These are phyloP conservation scores for Linnaemya vulpina DNA, from an alignment of 2,888 invertebrate species.

Conservation along the genomic window DNA sequence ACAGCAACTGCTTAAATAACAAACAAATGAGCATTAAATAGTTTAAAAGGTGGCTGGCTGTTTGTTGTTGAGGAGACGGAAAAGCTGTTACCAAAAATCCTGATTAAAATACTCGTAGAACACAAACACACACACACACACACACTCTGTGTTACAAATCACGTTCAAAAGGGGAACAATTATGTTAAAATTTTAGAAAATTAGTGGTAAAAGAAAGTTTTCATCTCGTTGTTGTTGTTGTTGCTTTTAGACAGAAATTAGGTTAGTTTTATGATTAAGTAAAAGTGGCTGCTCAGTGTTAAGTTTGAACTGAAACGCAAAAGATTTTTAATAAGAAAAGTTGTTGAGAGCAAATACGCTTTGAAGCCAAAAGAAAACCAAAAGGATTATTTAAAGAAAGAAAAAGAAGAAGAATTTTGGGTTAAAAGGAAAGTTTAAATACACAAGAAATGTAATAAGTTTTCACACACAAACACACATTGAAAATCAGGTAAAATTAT, in stretches of 20 bases:
- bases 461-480: neutral
- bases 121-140: neutral
- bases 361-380: neutral
- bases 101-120: conserved; percentile 45
- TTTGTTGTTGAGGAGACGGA: neutral
- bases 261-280: conserved; percentile 60
- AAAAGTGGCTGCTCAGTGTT: conserved; percentile 48
- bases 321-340: conserved; percentile 49
- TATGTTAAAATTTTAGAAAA: conserved; percentile 53
- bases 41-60: conserved; percentile 40
- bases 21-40: conserved; percentile 66
- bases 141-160: neutral
- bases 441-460: neutral
- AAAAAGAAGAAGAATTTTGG: neutral
- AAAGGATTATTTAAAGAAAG: conserved; percentile 3
- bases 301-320: conserved; percentile 8
- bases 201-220: conserved; percentile 58
- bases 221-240: conserved; percentile 11
- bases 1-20: conserved; percentile 51
- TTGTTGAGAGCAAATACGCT: conserved; percentile 14
- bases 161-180: conserved; percentile 35
- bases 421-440: neutral
- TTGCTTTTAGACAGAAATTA: conserved; percentile 44
- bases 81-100: conserved; percentile 35
- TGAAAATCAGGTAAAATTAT: too few species aligned